Conservation (phyloP, 2,888 invertebrate genomes). For the Stratiomys singularior region DNA sequence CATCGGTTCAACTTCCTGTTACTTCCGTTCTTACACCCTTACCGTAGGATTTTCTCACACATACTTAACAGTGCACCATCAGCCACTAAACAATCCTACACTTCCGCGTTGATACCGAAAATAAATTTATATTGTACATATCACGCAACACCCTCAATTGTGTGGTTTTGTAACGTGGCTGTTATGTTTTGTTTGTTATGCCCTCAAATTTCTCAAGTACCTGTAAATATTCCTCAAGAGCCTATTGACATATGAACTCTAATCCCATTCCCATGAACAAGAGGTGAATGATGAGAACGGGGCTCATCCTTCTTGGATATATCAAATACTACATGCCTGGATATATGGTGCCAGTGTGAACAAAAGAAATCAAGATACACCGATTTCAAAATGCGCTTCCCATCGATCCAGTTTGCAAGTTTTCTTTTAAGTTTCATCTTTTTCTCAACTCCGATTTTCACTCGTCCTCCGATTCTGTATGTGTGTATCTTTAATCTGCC, state of each 20-base stretch:
- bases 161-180: slow-evolving; percentile 30
- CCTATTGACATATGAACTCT: slow-evolving; percentile 46
- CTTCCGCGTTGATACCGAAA: slow-evolving; percentile 42
- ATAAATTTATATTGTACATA: slow-evolving; percentile 31
- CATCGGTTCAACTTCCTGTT: slow-evolving; percentile 37
- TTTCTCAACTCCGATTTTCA: background rate
- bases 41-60: slow-evolving; percentile 25
- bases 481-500: background rate
- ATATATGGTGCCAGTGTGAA: slow-evolving; percentile 30
- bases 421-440: slow-evolving; percentile 26
- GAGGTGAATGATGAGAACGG: slow-evolving; percentile 22
- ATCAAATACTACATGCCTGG: background rate
- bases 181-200: slow-evolving; percentile 24
- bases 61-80: slow-evolving; percentile 14
- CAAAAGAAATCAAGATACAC: slow-evolving; percentile 38
- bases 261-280: slow-evolving; percentile 42
- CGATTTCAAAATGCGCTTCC: slow-evolving; percentile 30
- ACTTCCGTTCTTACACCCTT: slow-evolving; percentile 37
- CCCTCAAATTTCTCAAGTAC: slow-evolving; percentile 40
- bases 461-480: slow-evolving; percentile 14
- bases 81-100: background rate
- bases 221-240: slow-evolving; percentile 45
- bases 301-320: slow-evolving; percentile 6
- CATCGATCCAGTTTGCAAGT: slow-evolving; percentile 40
- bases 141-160: slow-evolving; percentile 44